Percentiles rank a stretch among this genome's conserved stretches.
Conservation (phyloP, 2,113 vertebrate species). For the Notothenia rossii region DNA sequence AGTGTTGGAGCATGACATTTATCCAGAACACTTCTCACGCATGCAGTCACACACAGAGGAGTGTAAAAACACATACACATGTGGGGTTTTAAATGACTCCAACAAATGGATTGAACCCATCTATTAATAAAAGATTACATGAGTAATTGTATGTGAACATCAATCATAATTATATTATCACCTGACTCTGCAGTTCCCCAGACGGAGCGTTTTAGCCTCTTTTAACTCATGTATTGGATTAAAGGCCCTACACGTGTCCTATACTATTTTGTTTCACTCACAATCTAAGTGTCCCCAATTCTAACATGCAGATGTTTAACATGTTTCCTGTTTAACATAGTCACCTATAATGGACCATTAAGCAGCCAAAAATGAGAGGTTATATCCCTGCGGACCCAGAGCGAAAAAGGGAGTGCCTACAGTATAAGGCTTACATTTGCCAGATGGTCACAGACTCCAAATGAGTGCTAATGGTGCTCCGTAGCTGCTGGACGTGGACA, state of each 20-base stretch:
- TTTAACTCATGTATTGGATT: not conserved
- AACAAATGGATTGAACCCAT: not conserved
- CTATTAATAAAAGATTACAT: not conserved
- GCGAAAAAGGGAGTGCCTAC: not conserved
- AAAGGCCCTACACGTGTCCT: not conserved
- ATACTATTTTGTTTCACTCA: not conserved
- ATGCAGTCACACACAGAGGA: not conserved
- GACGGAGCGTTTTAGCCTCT: not conserved
- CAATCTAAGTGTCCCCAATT: not conserved
- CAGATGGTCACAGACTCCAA: not conserved
- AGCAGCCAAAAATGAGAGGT: not conserved
- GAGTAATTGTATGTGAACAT: not conserved
- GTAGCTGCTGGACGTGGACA: not conserved
- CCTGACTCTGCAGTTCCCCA: not conserved
- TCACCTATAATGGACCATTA: not conserved
- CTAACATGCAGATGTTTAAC: not conserved
- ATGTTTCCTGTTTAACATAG: not conserved
- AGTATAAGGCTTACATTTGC: not conserved
- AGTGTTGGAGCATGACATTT: constrained; percentile 5
- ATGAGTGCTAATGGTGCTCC: not conserved
- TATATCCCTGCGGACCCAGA: not conserved
- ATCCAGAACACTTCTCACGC: not conserved
- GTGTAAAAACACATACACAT: not conserved
- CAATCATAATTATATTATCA: too few species aligned
- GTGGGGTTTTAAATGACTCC: not conserved